Percentiles rank a stretch among this genome's conserved stretches.
Conservation (phyloP, 2,113 vertebrate species). For the Lamprologus lemairii region DNA sequence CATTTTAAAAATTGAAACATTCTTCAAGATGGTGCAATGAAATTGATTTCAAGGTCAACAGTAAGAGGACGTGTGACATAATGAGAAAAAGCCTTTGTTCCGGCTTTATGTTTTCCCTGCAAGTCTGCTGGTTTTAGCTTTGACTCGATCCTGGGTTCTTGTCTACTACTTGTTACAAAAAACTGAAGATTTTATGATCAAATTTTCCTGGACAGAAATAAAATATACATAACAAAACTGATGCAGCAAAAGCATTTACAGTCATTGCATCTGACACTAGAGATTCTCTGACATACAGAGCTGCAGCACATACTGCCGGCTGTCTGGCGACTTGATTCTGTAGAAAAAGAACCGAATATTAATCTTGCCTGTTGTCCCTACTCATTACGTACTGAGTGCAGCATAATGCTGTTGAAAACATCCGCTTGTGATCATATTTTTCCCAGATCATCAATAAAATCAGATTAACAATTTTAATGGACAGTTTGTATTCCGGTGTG, state of each 20-base stretch:
- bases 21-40: not conserved
- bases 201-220: not conserved
- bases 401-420: not conserved
- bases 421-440: not conserved
- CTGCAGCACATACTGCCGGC: not conserved
- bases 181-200: not conserved
- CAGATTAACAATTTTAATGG: not conserved
- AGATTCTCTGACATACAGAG: not conserved
- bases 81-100: not conserved
- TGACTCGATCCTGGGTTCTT: not conserved
- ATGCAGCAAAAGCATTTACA: not conserved
- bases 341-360: not conserved
- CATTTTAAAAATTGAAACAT: not conserved
- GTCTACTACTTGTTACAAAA: not conserved
- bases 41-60: not conserved
- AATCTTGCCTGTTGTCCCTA: not conserved
- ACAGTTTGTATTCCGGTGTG: not conserved
- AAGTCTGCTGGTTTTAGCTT: not conserved
- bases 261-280: not conserved
- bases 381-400: not conserved
- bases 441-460: not conserved
- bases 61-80: not conserved
- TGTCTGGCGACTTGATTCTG: not conserved
- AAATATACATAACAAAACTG: not conserved
- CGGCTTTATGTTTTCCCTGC: not conserved